Base-by-base conservation (phyloP, 2,113 vertebrate species). In the Sardina pilchardus region DNA sequence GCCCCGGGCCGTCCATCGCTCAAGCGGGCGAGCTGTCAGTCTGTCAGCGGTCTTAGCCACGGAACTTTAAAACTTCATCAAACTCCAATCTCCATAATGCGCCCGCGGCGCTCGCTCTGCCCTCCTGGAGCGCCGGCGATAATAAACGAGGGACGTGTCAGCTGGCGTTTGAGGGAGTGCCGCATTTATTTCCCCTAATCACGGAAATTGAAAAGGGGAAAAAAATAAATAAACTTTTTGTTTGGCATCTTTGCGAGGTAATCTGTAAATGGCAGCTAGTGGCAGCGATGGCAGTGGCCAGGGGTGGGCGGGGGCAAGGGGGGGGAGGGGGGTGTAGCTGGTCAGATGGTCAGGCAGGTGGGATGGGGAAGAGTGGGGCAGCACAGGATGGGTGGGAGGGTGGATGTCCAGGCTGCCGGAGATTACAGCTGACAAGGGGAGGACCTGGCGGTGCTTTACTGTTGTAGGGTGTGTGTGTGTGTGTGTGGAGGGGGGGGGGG, bases 151-250 rank as follows among this genome's bases (percentile, higher is more conserved):
- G 19, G 63, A 12, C 7, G 16, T 34, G 63, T 14, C 63, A 71
- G 63, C 7, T 16, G 16, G 26, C 12, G 63, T 71, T 71, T 71
- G 63, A 71, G 0, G 63, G 75, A 81, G 83, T 75, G 34, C 17
- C 26, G 82, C 47, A 82, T 80, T 26, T 75, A 30, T 81, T 67
- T 45, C 53, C 85, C 81, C 36, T 83, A 50, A 82, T 67, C 84
- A 14, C 85, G 67, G 63, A 71, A 34, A 34, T 34, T 16, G 8
- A 71, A 71, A 10, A 14, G n/a, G 6, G 12, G 26, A 30, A 71
- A 26, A 34, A 34, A 10, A 71, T 71, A 71, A 34, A 71, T 71
- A 30, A 71, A 71, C 12, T 9, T 14, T 71, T 71, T 71, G 63
- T 30, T 30, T 71, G 26, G 63, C 63, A 71, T 34, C n/a, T 26